Base-by-base conservation (phyloP, 2,113 vertebrate genomes). In the Pelecanus crispus region DNA sequence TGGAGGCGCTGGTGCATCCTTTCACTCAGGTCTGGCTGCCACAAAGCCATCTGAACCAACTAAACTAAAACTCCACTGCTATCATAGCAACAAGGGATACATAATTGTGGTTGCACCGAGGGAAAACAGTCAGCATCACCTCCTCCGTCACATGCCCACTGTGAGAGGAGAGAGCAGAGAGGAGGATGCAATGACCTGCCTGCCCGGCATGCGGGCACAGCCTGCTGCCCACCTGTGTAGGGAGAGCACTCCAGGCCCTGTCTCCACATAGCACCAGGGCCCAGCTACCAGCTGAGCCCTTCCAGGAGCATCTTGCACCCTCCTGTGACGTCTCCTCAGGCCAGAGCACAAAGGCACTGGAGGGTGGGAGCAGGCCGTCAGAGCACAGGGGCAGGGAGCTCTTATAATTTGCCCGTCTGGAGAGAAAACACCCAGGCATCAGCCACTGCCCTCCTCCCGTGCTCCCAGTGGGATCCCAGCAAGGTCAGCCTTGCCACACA, bases 41-140 rank as follows among this genome's bases (percentile, higher is more conserved):
- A 47, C 44, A 62, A 21, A 77, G 12, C 13, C 50, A 38, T 50
- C 38, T 12, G 50, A 5, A 24, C 21, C 25, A 20, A 16, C 67
- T 3, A 3, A 28, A 21, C 4, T 3, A 24, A 28, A 10, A 11
- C 55, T 40, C 25, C 73, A 9, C 32, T 0, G 47, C 26, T 58
- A 40, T 7, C 15, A 9, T 22, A 59, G 71, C 52, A 29, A 3
- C 34, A 29, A 38, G 80, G 25, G 67, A 88, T 40, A 52, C 11
- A 4, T 21, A 19, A 11, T 0, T 3, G 53, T 1, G 59, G 40
- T 38, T n/a, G 12, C 5, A 2, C 42, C 25, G 32, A 29, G 47
- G 26, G 17, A 55, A 3, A 6, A 28, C 42, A 14, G 4, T 12
- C 77, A 67, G 52, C 78, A 40, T 4, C 20, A 56, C 52, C n/a